Percentiles rank a stretch among this genome's conserved stretches.
Conservation (phyloP, 1,140 invertebrate genomes). For the Nephila pilipes region DNA sequence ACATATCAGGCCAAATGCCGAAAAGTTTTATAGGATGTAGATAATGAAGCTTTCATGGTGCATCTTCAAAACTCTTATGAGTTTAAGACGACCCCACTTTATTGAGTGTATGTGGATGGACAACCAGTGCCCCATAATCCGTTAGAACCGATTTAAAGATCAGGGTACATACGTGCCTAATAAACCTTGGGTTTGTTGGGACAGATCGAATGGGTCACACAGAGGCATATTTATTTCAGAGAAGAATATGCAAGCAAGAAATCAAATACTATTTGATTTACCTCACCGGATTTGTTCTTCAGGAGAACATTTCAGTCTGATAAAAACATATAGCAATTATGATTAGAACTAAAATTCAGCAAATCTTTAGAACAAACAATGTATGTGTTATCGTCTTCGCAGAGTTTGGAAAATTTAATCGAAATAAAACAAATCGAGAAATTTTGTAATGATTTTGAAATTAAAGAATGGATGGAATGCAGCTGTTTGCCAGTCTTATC, state of each 20-base stretch:
- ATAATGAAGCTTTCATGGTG: constrained; percentile 42
- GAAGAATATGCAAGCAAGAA: background rate
- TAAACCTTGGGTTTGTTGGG: background rate
- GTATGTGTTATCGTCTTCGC: background rate
- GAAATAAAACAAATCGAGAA: constrained; percentile 34
- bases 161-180: background rate
- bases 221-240: background rate
- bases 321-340: constrained; percentile 8
- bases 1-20: constrained; percentile 25
- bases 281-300: background rate
- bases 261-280: constrained; percentile 9
- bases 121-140: background rate
- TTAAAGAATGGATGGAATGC: too few relatives aligned
- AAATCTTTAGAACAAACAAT: background rate
- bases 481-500: too few relatives aligned
- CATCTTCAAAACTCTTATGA: background rate
- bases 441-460: too few relatives aligned
- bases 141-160: background rate
- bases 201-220: background rate
- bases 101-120: constrained; percentile 8
- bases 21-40: constrained; percentile 14
- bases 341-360: constrained; percentile 36
- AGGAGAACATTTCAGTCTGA: background rate
- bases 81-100: constrained; percentile 32
- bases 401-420: constrained; percentile 49